Conservation (phyloP, 1,140 invertebrate species). For the Frieseomelitta varia region DNA sequence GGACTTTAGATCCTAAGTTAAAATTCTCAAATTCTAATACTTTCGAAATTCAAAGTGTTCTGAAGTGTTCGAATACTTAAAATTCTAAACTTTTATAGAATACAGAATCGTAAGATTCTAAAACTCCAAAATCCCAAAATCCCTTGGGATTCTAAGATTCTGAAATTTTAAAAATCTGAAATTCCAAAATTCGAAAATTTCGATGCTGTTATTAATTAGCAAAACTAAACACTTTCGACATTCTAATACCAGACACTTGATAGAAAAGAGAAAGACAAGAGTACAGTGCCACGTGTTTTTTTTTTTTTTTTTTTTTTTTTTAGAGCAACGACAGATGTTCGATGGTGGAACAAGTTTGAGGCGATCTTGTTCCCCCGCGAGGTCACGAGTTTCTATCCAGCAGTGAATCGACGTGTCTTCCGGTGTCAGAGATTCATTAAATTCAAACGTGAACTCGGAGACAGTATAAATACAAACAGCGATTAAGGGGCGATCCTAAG, state of each 20-base stretch:
- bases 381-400: neutral
- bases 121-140: too few relatives aligned
- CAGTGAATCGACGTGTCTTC: constrained; percentile 34
- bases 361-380: neutral
- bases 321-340: neutral
- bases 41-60: too few relatives aligned
- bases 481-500: constrained; percentile 60
- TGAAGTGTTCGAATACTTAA: too few relatives aligned
- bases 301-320: too few relatives aligned
- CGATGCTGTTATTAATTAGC: too few relatives aligned
- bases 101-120: too few relatives aligned
- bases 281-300: neutral
- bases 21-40: too few relatives aligned
- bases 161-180: too few relatives aligned
- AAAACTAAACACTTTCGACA: neutral
- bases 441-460: constrained; percentile 7
- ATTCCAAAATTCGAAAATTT: too few relatives aligned
- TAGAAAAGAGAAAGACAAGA: neutral
- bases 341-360: neutral
- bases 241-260: neutral
- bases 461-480: constrained; percentile 59
- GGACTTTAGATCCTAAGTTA: too few relatives aligned
- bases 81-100: too few relatives aligned
- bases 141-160: too few relatives aligned
- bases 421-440: constrained; percentile 40